Base-by-base conservation (phyloP, 2,888 invertebrate genomes). In the Trachelus iudaicus region DNA sequence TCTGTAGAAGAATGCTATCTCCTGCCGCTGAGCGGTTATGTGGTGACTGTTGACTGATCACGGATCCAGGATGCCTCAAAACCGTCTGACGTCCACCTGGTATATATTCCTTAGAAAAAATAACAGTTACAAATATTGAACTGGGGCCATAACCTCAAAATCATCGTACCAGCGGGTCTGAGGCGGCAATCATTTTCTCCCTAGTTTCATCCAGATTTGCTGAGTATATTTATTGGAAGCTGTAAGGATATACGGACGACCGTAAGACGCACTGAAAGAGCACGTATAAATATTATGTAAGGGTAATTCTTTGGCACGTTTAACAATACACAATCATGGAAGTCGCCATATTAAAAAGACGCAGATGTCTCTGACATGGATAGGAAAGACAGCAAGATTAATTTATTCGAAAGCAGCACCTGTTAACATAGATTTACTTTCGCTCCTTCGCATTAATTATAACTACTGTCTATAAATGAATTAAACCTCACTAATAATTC, bases 191-290 rank as follows among this genome's bases (percentile, higher is more conserved):
- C 96, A 97, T 97, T 93, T 92, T 94, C 93, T 95, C 94, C 92
- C 93, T 94, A 93, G 94, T 94, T 92, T 95, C 96, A 96, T 97
- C 97, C 97, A 97, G 97, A 96, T 96, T 97, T 96, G 95, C 94
- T 89, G 91, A 87, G 86, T 89, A 81, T 88, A 80, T 81, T 81
- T 82, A 69, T 74, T 78, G 71, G 1, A 23, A 34, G 37, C 23
- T 74, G 15, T 34, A 34, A 74, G 34, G 34, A 34, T 34, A 6
- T 30, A 74, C 34, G 35, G 30, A 74, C 11, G 23, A 40, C 74
- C 34, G 74, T 34, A 33, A 74, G 6, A 34, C 34, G 12, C 74
- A 71, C 33, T 71, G 11, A 11, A 71, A 71, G 3, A 34, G 23
- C 56, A 9, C 56, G 56, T 56, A 15, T 56, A 23, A 56, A 23